phyloP scores from a whole-genome alignment of 2,797 vertebrate genomes.

The Bradypodion pumilum region DNA sequence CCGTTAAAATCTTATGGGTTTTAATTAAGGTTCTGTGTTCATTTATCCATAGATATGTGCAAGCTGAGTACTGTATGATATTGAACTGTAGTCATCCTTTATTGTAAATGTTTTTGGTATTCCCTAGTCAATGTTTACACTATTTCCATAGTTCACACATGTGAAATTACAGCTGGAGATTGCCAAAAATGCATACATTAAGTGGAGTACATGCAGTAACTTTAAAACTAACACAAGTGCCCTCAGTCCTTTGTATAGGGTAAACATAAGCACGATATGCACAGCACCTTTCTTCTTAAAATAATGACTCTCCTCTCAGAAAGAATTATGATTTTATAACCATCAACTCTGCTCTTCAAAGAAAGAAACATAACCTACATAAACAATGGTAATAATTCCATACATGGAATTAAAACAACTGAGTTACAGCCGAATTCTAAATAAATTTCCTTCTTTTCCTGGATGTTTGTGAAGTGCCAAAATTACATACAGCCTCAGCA shows the following conservation, averaged over 20 bases:
- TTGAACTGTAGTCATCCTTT: constrained; percentile 60
- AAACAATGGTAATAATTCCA: constrained; percentile 25
- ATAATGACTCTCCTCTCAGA: constrained; percentile 45
- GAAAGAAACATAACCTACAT: constrained; percentile 33
- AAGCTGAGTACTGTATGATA: constrained; percentile 62
- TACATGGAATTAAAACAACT: background rate
- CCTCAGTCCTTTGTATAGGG: constrained; percentile 56
- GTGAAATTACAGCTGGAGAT: constrained; percentile 75
- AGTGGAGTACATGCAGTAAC: constrained; percentile 65
- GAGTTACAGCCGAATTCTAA: background rate
- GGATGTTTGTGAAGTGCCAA: no score
- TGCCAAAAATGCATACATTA: constrained; percentile 62
- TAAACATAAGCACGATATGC: constrained; percentile 67
- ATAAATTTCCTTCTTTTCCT: no score
- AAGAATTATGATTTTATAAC: constrained; percentile 42
- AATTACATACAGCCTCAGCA: no score
- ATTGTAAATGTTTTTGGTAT: constrained; percentile 65
- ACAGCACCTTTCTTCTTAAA: constrained; percentile 59
- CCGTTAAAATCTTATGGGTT: constrained; percentile 15
- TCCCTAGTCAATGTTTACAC: constrained; percentile 69
- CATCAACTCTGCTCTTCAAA: constrained; percentile 46
- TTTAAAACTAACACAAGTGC: constrained; percentile 77
- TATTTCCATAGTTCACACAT: constrained; percentile 67
- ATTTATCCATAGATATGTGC: constrained; percentile 58
- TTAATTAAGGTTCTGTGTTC: constrained; percentile 41